Conservation (phyloP, 2,113 vertebrate genomes). For the Plecotus auritus region DNA sequence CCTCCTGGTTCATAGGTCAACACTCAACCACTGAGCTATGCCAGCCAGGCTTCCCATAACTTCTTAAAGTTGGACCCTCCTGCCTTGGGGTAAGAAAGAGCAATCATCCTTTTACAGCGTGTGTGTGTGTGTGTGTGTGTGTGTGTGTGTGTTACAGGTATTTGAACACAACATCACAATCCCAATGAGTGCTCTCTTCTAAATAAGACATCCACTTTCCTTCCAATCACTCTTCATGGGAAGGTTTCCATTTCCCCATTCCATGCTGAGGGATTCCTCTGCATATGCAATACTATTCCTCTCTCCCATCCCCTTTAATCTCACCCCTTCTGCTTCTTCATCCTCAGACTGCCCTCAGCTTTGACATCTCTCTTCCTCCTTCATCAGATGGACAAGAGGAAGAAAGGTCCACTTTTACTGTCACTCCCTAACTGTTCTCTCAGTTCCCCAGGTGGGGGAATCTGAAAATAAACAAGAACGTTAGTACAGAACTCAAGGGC, state of each 20-base stretch:
- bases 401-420: background rate
- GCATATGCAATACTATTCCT: background rate
- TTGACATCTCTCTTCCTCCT: background rate
- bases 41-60: background rate
- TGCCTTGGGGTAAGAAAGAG: background rate
- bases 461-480: background rate
- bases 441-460: background rate
- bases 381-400: background rate
- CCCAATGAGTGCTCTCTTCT: background rate
- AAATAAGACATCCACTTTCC: background rate
- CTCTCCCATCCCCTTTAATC: too few species aligned
- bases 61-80: background rate
- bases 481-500: background rate
- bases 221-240: background rate
- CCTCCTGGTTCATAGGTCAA: too few species aligned
- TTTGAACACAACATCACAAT: background rate
- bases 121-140: rapidly evolving
- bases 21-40: too few species aligned
- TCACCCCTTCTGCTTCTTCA: background rate
- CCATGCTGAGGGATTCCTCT: background rate
- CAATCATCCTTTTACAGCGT: background rate
- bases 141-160: background rate
- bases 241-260: background rate
- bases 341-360: background rate
- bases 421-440: background rate